Evolutionary conservation across 2,113 vertebrate species (phyloP), one percentile per base, ranked within the genome.

Genomic region (Pongo abelii): DNA sequence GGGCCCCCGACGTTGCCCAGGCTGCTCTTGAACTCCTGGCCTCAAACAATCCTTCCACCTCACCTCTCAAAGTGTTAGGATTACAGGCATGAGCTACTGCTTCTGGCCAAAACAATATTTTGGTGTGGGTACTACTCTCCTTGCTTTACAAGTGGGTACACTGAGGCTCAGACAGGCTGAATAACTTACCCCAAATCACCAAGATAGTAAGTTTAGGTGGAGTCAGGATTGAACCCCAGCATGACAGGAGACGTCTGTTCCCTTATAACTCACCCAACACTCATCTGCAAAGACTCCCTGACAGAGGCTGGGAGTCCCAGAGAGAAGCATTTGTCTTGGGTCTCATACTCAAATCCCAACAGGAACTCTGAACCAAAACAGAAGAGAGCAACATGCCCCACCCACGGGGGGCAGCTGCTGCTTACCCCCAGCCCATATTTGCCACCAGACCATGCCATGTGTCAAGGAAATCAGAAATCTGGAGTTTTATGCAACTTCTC

Each of bases 401-500:
- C 16, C 67, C 5, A 6, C 22, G 55, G 57, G 22, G 38, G 30
- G 20, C 16, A 11, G 89, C n/a, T 2, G 1, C 88, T 16, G 69
- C 40, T 50, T 13, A 10, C 57, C 30, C 59, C 11, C 12, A 1
- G 30, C 27, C 48, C 74, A 14, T 75, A 12, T 61, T 25, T 10
- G n/a, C 12, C 90, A 52, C 48, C 57, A 22, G 12, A 52, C 18
- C 0, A 0, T 0, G 32, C 72, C 22, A 12, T 10, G 30, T 4
- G 27, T 5, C 32, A 30, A 75, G n/a, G 40, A 38, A 75, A 86
- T 22, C 35, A n/a, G 74, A 57, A 79, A 55, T 32, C 52, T 17
- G 9, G 23, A 10, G 16, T 20, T 32, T 10, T 14, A 27, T 0
- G 10, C 17, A 12, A 6, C 2, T 2, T 10, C 48, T 46, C 32